phyloP scores from a whole-genome alignment of 2,888 invertebrate species.

The Drosophila cyrtoloma region DNA sequence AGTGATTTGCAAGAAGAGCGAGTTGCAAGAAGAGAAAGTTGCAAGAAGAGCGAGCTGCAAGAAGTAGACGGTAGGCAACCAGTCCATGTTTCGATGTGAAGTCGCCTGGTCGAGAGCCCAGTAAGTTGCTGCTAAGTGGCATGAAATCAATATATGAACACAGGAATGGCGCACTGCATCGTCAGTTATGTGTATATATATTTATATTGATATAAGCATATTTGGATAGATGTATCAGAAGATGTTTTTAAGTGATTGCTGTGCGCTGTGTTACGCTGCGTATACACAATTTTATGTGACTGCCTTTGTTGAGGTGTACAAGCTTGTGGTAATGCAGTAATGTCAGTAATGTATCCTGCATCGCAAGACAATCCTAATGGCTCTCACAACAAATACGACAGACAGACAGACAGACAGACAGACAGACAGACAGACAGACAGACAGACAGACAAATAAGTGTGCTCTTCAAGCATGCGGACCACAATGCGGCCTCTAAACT shows the following conservation, averaged over 20 bases:
- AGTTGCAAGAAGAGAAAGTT: neutral
- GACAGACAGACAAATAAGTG: slow-evolving; percentile 14
- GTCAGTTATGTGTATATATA: neutral
- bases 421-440: neutral
- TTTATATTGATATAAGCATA: neutral
- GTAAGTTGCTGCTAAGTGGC: neutral
- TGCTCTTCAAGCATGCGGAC: neutral
- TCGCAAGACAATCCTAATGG: slow-evolving; percentile 34
- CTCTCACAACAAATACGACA: slow-evolving; percentile 7
- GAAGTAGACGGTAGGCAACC: neutral
- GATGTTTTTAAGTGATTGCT: neutral
- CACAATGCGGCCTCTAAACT: slow-evolving; percentile 22
- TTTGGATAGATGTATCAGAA: neutral
- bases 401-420: neutral
- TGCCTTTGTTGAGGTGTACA: neutral
- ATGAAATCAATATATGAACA: neutral
- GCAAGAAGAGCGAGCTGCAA: neutral
- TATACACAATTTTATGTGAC: slow-evolving; percentile 23
- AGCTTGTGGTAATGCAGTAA: slow-evolving; percentile 21
- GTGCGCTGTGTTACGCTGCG: slow-evolving; percentile 7
- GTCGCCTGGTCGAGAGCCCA: neutral
- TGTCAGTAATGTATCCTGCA: slow-evolving; percentile 24
- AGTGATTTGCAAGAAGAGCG: neutral
- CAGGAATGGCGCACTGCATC: neutral
- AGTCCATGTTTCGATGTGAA: neutral